Percentiles rank a stretch among this genome's conserved stretches.
phyloP scores from a whole-genome alignment of 2,888 invertebrate species.

The Melipona beecheii region DNA sequence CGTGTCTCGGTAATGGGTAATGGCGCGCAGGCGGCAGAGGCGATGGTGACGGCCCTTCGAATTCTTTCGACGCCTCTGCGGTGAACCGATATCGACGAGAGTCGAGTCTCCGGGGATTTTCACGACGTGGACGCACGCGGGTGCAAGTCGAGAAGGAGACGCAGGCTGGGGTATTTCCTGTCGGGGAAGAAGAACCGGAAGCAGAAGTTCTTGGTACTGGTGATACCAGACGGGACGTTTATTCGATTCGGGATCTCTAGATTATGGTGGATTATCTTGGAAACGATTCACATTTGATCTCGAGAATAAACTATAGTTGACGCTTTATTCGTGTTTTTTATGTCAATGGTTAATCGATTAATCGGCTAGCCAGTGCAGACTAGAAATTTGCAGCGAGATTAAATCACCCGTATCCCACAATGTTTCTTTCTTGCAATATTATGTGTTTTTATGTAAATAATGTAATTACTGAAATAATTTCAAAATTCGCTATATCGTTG shows the following conservation, averaged over 20 bases:
- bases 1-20: background rate
- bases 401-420: too few species aligned
- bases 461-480: too few species aligned
- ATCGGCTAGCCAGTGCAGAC: too few species aligned
- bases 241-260: background rate
- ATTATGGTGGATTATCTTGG: too few species aligned
- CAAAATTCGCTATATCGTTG: too few species aligned
- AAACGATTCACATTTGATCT: too few species aligned
- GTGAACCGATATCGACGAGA: slow-evolving; percentile 11
- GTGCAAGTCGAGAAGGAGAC: background rate
- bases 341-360: too few species aligned
- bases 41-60: slow-evolving; percentile 22
- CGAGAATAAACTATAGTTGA: too few species aligned
- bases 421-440: too few species aligned
- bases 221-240: background rate
- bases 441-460: too few species aligned
- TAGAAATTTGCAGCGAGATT: too few species aligned
- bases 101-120: slow-evolving; percentile 15
- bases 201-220: background rate
- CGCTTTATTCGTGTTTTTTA: too few species aligned
- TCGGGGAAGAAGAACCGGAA: background rate
- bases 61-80: slow-evolving; percentile 14
- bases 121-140: background rate
- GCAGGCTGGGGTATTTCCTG: background rate
- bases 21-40: background rate